phyloP scores from a whole-genome alignment of 2,113 vertebrate genomes.

The Alexandromys fortis region DNA sequence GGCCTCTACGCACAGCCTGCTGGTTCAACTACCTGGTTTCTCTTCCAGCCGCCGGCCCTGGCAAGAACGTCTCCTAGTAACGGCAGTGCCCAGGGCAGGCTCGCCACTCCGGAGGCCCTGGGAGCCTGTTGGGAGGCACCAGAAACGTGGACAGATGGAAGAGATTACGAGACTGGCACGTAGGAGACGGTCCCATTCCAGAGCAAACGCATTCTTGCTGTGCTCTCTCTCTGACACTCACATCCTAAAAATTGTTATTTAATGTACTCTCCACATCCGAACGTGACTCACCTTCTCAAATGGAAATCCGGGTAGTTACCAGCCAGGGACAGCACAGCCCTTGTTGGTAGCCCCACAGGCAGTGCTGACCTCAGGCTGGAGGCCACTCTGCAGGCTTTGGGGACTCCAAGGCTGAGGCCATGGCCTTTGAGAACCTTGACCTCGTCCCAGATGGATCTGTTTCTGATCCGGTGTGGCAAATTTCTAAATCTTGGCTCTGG shows the following conservation, averaged over 20 bases:
- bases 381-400: neutral
- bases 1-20: neutral
- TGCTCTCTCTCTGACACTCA: constrained; percentile 64
- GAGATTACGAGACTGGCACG: constrained; percentile 61
- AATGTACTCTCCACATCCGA: constrained; percentile 73
- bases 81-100: neutral
- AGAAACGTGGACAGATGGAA: constrained; percentile 65
- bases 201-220: constrained; percentile 66
- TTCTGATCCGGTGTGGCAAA: constrained; percentile 73
- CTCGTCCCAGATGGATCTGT: constrained; percentile 58
- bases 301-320: constrained; percentile 67
- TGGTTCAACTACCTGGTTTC: neutral
- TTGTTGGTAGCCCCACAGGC: neutral
- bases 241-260: constrained; percentile 77
- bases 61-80: neutral
- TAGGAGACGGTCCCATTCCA: constrained; percentile 72
- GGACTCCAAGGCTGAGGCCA: neutral
- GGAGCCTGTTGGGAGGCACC: neutral
- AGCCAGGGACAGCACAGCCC: neutral
- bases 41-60: neutral
- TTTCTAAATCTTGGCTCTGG: constrained; percentile 77
- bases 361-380: constrained; percentile 18
- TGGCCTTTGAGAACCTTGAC: constrained; percentile 12
- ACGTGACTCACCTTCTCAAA: constrained; percentile 77
- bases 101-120: neutral